Conservation (phyloP, 2,113 vertebrate genomes). For the Antigone vipio region DNA sequence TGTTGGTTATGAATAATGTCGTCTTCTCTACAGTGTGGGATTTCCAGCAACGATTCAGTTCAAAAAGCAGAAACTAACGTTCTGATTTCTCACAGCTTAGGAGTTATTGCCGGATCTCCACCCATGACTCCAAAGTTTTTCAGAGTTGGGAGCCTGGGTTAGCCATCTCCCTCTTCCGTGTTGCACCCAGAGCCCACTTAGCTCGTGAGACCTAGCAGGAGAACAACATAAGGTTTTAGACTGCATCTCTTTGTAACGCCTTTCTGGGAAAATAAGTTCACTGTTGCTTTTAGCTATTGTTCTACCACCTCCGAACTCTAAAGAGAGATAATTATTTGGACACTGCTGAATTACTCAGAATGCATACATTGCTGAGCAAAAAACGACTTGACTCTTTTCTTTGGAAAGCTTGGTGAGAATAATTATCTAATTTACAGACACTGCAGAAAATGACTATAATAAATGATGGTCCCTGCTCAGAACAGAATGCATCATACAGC, state of each 20-base stretch:
- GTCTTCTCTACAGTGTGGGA: not conserved
- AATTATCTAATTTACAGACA: slow-evolving; percentile 63
- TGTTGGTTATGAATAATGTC: not conserved
- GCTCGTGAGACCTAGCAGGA: not conserved
- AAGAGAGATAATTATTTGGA: slow-evolving; percentile 26
- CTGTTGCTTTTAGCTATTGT: not conserved
- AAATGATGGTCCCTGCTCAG: slow-evolving; percentile 18
- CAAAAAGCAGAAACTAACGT: not conserved
- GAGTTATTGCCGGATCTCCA: not conserved
- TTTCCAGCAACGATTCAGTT: not conserved
- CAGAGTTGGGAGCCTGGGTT: not conserved
- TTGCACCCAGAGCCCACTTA: not conserved
- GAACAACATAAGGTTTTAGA: not conserved
- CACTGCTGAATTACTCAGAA: slow-evolving; percentile 7
- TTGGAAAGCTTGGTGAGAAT: slow-evolving; percentile 45
- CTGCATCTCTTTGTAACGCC: not conserved
- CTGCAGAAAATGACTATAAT: slow-evolving; percentile 58
- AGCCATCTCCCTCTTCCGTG: not conserved
- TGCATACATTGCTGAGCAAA: not conserved
- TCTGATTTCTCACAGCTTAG: not conserved
- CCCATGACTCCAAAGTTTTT: not conserved
- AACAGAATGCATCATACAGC: slow-evolving; percentile 38
- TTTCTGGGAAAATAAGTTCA: not conserved
- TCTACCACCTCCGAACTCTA: not conserved
- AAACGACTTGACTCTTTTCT: not conserved